phyloP scores from a whole-genome alignment of 2,113 vertebrate genomes.

The Neolamprologus devosi region DNA sequence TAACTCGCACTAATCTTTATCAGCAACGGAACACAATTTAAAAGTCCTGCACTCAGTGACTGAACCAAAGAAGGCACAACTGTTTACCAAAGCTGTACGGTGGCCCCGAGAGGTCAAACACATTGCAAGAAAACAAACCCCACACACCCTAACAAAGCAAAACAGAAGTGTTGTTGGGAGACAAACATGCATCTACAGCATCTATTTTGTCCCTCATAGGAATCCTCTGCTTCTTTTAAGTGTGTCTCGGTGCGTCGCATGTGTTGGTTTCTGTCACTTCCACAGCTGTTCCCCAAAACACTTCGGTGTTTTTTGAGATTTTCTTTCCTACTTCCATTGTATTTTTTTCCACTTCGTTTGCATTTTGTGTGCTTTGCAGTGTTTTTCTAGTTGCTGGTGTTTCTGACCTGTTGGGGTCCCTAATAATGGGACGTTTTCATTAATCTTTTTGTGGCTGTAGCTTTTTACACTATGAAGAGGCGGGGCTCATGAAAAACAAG shows the following conservation, averaged over 20 bases:
- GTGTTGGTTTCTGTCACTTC: not conserved
- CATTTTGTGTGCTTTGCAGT: not conserved
- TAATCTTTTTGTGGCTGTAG: not conserved
- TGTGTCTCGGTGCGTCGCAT: fast-evolving
- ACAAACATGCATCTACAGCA: not conserved
- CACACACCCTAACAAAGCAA: not conserved
- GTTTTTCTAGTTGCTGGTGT: not conserved
- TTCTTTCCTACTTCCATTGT: not conserved
- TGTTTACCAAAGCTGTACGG: not conserved
- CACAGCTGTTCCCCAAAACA: not conserved
- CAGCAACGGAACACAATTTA: fast-evolving
- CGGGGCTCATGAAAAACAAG: not conserved
- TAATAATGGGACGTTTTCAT: not conserved
- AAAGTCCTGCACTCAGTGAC: not conserved
- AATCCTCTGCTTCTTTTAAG: not conserved
- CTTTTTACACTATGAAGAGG: not conserved
- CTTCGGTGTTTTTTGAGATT: not conserved
- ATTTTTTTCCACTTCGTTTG: not conserved
- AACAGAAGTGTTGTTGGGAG: not conserved
- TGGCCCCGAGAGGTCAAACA: not conserved
- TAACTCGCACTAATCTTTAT: not conserved
- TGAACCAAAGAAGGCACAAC: not conserved
- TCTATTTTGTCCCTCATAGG: not conserved
- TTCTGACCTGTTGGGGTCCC: not conserved
- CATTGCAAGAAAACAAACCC: not conserved